phyloP scores from a whole-genome alignment of 2,888 invertebrate genomes.

The Tridacna crocea region DNA sequence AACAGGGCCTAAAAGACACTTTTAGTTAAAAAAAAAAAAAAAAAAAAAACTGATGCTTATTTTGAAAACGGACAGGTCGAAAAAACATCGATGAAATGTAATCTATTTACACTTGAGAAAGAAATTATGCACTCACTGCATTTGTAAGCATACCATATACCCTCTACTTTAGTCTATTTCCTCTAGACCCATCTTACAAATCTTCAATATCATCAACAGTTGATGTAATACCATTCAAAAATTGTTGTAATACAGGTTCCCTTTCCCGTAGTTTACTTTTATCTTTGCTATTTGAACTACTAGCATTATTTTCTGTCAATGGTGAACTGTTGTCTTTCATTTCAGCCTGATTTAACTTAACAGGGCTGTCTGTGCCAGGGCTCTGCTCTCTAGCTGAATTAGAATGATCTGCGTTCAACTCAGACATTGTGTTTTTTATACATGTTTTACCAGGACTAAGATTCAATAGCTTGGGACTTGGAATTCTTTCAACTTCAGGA shows the following conservation, averaged over 20 bases:
- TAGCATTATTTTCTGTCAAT: not conserved
- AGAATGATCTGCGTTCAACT: slow-evolving; percentile 25
- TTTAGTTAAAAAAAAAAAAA: too few species aligned
- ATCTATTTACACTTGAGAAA: not conserved
- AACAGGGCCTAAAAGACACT: too few species aligned
- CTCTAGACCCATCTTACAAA: slow-evolving; percentile 29
- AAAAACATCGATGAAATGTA: not conserved
- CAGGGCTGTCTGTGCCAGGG: slow-evolving; percentile 3
- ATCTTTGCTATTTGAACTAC: slow-evolving; percentile 5
- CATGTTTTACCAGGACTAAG: slow-evolving; percentile 39
- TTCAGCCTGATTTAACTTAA: not conserved
- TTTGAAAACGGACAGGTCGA: not conserved
- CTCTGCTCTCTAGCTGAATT: not conserved
- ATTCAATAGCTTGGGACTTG: slow-evolving; percentile 48
- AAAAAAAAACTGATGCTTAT: too few species aligned
- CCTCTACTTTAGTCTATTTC: not conserved
- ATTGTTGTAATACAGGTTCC: slow-evolving; percentile 58
- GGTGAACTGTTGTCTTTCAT: slow-evolving; percentile 11
- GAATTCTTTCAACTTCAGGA: slow-evolving; percentile 40
- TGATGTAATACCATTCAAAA: slow-evolving; percentile 60
- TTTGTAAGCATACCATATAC: not conserved
- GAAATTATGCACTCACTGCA: not conserved
- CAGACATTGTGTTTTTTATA: slow-evolving; percentile 26
- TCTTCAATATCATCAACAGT: slow-evolving; percentile 65
- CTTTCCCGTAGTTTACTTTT: slow-evolving; percentile 33